phyloP scores from a whole-genome alignment of 2,797 vertebrate genomes.

The Oreortyx pictus region DNA sequence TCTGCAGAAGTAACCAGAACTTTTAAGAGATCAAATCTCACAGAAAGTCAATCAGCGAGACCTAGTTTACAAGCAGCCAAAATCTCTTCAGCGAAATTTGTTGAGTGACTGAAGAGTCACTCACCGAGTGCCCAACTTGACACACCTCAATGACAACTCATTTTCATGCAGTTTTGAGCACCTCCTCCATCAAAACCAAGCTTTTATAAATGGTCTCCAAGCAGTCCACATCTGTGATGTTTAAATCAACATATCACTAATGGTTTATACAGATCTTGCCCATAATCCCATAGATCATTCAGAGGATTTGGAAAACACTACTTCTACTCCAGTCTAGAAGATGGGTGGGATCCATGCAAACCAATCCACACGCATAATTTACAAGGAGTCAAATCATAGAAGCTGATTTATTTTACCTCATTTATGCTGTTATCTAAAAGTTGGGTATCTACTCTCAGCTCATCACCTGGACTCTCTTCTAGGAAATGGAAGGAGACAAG shows the following conservation, averaged over 20 bases:
- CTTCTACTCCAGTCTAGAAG: neutral
- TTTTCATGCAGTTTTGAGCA: neutral
- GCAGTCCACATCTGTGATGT: neutral
- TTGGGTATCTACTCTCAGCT: neutral
- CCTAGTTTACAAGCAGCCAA: neutral
- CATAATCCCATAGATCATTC: neutral
- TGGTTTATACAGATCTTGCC: neutral
- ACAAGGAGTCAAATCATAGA: neutral
- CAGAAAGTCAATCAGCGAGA: neutral
- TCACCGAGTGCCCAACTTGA: neutral
- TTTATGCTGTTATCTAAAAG: neutral
- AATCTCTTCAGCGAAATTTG: neutral
- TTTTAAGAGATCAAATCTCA: neutral
- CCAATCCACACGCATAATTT: neutral
- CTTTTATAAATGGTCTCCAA: neutral
- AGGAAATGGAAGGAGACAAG: neutral
- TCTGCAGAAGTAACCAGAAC: constrained; percentile 6
- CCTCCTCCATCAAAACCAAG: neutral
- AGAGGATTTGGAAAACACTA: neutral
- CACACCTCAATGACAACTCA: neutral
- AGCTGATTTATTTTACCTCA: neutral
- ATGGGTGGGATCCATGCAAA: neutral
- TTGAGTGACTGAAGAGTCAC: neutral
- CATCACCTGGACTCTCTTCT: neutral
- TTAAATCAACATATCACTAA: neutral